Base-by-base conservation (phyloP, 2,113 vertebrate genomes). In the Pelodiscus sinensis region DNA sequence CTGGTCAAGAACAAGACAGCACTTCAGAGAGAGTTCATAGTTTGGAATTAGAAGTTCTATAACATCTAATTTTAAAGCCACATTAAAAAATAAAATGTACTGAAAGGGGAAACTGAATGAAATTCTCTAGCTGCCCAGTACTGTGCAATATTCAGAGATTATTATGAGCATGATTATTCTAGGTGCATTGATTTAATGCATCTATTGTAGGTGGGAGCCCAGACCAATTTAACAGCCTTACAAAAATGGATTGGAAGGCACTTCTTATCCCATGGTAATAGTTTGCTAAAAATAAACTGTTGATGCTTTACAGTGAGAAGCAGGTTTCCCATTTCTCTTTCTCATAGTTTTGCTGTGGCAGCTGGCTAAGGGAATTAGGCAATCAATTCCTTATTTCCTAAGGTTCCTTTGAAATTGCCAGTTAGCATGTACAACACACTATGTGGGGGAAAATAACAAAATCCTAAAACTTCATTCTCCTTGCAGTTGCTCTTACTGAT, bases 11-110 rank as follows among this genome's bases (percentile, higher is more conserved):
- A 13, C 86, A 1, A 51, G 71, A 54, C 79, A 7, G 51, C 83
- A 50, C n/a, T 0, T 1, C 0, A 27, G 38, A 38, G 60, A 0
- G 11, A 15, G 50, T 88, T 31, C 4, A 5, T 50, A 91, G 31
- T 29, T 89, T 87, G 21, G 50, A 50, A 24, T 44, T n/a, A 83
- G 89, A 65, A 13, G n/a, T 71, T 35, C 65, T 9, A 35, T 9
- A 71, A 71, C 65, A 35, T 68, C 31, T 71, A 71, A n/a, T 21
- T 88, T 82, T 78, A 84, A 90, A 86, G 29, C n/a, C 88, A 5
- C 7, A 27, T 1, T 16, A 82, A 51, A 84, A 82, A 1, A 29
- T 50, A 79, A 81, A n/a, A 0, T 31, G 0, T 1, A 12, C 16
- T 71, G 15, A 38, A 88, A 82, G 89, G 19, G 24, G 81, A 56